phyloP scores from a whole-genome alignment of 2,797 vertebrate genomes.

The Centroberyx gerrardi region DNA sequence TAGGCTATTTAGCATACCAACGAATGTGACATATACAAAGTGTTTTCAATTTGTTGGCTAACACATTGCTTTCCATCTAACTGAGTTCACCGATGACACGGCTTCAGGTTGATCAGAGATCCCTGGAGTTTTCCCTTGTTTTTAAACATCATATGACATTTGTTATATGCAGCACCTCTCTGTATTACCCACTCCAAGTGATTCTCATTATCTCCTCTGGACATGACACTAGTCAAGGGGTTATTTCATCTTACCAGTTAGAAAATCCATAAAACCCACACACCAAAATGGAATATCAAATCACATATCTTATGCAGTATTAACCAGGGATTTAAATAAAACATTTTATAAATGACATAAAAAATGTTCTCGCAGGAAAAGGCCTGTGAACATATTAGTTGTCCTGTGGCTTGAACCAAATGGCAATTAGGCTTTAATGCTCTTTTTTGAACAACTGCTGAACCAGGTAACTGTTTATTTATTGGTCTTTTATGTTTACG shows the following conservation, averaged over 20 bases:
- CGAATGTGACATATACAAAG: background rate
- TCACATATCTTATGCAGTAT: slow-evolving; percentile 69
- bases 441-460: slow-evolving; percentile 7
- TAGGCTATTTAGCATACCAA: background rate
- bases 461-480: background rate
- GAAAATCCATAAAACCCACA: slow-evolving; percentile 48
- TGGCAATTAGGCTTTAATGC: slow-evolving; percentile 28
- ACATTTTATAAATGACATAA: slow-evolving; percentile 44
- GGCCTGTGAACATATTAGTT: slow-evolving; percentile 45
- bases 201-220: slow-evolving; percentile 40
- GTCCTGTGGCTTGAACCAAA: slow-evolving; percentile 52
- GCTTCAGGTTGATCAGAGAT: background rate
- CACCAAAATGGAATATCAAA: slow-evolving; percentile 28
- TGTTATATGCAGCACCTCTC: slow-evolving; percentile 4
- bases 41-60: background rate
- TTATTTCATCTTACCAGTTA: slow-evolving; percentile 46
- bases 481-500: slow-evolving; percentile 6
- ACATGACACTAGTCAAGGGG: slow-evolving; percentile 55
- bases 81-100: background rate
- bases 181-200: slow-evolving; percentile 11
- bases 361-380: slow-evolving; percentile 63
- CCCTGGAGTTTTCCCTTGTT: background rate
- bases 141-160: slow-evolving; percentile 18
- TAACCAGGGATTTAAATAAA: slow-evolving; percentile 73
- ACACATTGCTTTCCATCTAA: background rate